phyloP scores from a whole-genome alignment of 2,113 vertebrate genomes.

The Dicrurus megarhynchus region DNA sequence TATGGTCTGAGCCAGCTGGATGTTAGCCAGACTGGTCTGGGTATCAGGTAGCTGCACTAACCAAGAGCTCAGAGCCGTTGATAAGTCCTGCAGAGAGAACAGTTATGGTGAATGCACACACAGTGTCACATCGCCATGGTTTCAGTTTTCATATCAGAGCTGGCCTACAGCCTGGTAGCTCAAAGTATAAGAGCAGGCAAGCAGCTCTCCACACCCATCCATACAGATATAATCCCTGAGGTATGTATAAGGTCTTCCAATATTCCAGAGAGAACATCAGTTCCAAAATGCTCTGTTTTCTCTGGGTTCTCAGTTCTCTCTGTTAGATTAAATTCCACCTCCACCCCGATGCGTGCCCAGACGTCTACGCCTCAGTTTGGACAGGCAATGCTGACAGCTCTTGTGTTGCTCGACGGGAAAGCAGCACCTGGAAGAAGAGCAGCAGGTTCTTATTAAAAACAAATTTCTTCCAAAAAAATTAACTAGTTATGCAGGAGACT shows the following conservation, averaged over 20 bases:
- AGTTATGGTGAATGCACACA: background rate
- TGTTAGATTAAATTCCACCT: background rate
- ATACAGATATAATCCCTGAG: background rate
- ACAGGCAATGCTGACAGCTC: background rate
- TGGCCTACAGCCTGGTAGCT: background rate
- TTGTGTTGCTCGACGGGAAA: background rate
- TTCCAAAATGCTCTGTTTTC: background rate
- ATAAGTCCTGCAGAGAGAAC: background rate
- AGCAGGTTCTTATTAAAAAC: background rate
- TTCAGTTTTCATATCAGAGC: background rate
- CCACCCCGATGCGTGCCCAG: background rate
- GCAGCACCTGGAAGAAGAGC: background rate
- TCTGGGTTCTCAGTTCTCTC: background rate
- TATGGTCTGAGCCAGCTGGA: background rate
- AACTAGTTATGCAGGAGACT: background rate
- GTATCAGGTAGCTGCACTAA: background rate
- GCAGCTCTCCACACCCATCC: background rate
- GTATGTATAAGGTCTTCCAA: background rate
- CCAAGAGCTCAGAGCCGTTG: background rate
- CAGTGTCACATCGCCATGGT: background rate
- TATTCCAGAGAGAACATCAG: background rate
- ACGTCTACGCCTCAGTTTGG: background rate
- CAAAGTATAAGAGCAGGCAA: background rate
- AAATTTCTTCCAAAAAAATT: background rate
- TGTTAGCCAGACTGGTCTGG: background rate